Conservation (phyloP, 2,888 invertebrate genomes). For the Nomada ruficornis region DNA sequence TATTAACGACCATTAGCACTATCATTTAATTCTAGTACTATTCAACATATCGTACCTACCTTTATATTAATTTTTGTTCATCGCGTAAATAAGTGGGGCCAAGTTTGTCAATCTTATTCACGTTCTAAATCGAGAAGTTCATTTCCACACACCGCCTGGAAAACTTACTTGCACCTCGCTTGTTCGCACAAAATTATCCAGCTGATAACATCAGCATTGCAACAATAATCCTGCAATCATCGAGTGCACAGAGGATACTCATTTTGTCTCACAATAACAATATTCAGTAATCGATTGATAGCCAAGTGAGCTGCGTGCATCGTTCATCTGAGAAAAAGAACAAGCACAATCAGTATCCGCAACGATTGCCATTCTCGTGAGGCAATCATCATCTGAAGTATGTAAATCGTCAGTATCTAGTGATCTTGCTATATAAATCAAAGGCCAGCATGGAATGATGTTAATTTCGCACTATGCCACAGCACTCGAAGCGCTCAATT, state of each 20-base stretch:
- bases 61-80: too few relatives aligned
- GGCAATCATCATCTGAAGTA: constrained; percentile 25
- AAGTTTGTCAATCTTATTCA: too few relatives aligned
- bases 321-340: background rate
- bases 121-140: background rate
- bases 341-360: background rate
- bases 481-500: constrained; percentile 36
- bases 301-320: background rate
- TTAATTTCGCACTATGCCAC: constrained; percentile 31
- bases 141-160: background rate
- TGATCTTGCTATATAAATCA: constrained; percentile 42
- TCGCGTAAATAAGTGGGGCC: too few relatives aligned
- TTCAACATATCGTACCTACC: too few relatives aligned
- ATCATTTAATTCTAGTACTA: too few relatives aligned
- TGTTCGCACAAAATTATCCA: background rate
- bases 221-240: background rate
- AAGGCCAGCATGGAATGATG: constrained; percentile 16
- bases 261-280: constrained; percentile 5
- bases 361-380: constrained; percentile 2
- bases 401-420: constrained; percentile 37
- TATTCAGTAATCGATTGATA: constrained; percentile 5
- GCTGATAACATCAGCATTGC: too few relatives aligned
- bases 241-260: background rate
- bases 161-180: background rate
- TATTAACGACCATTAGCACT: too few relatives aligned